Conservation (phyloP, 2,113 vertebrate species). For the Nematolebias whitei region DNA sequence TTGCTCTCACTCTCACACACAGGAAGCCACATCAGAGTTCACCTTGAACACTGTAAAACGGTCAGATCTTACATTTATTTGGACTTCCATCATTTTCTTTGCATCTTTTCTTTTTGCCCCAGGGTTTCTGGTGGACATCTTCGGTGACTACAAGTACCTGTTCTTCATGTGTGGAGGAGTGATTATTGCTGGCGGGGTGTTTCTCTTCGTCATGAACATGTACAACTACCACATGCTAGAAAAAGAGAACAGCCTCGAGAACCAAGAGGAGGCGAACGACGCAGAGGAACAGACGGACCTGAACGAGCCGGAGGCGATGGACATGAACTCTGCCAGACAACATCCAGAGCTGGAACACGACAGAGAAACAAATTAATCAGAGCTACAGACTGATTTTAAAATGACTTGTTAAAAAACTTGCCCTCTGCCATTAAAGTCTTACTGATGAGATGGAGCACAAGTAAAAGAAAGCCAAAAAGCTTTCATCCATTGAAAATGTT, state of each 20-base stretch:
- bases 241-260: conserved; percentile 62
- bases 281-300: conserved; percentile 19
- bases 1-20: conserved; percentile 13
- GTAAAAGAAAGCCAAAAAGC: no score
- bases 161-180: conserved; percentile 83
- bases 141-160: conserved; percentile 82
- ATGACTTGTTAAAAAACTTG: background rate
- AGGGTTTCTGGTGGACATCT: conserved; percentile 82
- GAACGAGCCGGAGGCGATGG: conserved; percentile 27
- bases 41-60: conserved; percentile 23
- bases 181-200: conserved; percentile 79
- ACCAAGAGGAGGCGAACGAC: conserved; percentile 40
- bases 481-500: background rate
- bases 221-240: conserved; percentile 82
- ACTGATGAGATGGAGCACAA: background rate
- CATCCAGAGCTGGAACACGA: background rate
- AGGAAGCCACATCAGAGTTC: conserved; percentile 25
- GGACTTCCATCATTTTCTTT: background rate
- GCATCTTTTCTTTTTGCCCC: conserved; percentile 33
- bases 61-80: background rate
- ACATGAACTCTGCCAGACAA: conserved; percentile 15
- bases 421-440: no score
- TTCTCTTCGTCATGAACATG: conserved; percentile 84
- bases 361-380: conserved; percentile 1
- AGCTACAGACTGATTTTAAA: background rate